These are phyloP conservation scores for Acrocyrtus sp. DNA, from an alignment of 2,888 invertebrate genomes.

Conservation along the genomic window DNA sequence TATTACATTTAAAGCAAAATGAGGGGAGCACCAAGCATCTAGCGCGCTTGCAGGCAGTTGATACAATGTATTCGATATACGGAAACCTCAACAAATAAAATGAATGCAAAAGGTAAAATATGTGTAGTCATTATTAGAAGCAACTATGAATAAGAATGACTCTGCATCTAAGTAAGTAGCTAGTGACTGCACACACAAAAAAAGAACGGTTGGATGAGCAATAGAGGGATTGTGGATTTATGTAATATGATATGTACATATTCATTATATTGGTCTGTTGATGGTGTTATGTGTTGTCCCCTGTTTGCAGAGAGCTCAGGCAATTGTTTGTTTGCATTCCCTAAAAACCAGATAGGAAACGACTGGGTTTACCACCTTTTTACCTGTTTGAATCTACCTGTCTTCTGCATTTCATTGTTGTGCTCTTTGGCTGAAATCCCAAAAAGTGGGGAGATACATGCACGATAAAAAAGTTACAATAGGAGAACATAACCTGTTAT, in stretches of 20 bases:
- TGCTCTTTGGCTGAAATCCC: background rate
- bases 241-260: constrained; percentile 15
- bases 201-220: background rate
- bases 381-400: background rate
- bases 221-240: background rate
- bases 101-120: constrained; percentile 18
- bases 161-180: background rate
- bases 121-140: background rate
- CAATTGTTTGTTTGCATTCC: background rate
- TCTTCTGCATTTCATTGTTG: background rate
- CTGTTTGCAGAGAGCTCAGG: constrained; percentile 4
- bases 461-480: background rate
- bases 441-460: background rate
- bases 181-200: background rate
- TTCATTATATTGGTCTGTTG: constrained; percentile 13
- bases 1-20: background rate
- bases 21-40: background rate
- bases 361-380: background rate
- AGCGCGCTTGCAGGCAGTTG: background rate
- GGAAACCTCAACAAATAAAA: too few species aligned
- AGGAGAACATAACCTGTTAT: background rate
- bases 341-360: background rate
- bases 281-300: constrained; percentile 22
- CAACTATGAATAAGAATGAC: background rate
- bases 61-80: too few species aligned